Base-by-base conservation (phyloP, 2,113 vertebrate species). In the Uria aalge region DNA sequence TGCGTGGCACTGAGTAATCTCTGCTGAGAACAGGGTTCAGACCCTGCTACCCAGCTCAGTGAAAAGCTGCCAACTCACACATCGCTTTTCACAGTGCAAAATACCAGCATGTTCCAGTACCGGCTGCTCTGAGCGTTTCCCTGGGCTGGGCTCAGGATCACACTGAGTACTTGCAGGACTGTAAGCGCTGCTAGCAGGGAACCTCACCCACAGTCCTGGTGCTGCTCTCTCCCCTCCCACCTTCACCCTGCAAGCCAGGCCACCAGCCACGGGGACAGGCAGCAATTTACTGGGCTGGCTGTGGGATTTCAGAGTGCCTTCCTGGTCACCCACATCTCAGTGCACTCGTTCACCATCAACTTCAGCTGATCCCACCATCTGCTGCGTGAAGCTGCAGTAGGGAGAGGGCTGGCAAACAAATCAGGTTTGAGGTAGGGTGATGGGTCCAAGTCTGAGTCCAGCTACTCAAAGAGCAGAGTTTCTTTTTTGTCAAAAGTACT, bases 81-180 rank as follows among this genome's bases (percentile, higher is more conserved):
- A 3, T 8, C 0, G 0, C 12, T 81, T 50, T 71, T 63, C 68
- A 81, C 47, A 34, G 12, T 3, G 32, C 2, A 15, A 83, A 55
- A 38, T 9, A 67, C 23, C 41, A 68, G 22, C 9, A 0, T 8
- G 13, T 57, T 64, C 34, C 82, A 80, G 27, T 15, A 53, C 5
- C 0, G 0, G 13, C 36, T 71, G 36, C 67, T 93, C 75, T 26
- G 32, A 76, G 76, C 30, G 11, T 56, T 36, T 75, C 17, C 32
- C 38, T 45, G 24, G n/a, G n/a, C 41, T 87, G 59, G 41, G 36
- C 66, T 19, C 50, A 76, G 62, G 38, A 34, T 68, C 38, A 40
- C 8, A 60, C 8, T 1, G 1, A 59, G 21, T 24, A 12, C 30
- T 82, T 57, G 8, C 18, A 66, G 48, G 29, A 38, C 47, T 92